Evolutionary conservation across 2,888 invertebrate genomes (phyloP).

Genomic region (Oscheius sp.): DNA sequence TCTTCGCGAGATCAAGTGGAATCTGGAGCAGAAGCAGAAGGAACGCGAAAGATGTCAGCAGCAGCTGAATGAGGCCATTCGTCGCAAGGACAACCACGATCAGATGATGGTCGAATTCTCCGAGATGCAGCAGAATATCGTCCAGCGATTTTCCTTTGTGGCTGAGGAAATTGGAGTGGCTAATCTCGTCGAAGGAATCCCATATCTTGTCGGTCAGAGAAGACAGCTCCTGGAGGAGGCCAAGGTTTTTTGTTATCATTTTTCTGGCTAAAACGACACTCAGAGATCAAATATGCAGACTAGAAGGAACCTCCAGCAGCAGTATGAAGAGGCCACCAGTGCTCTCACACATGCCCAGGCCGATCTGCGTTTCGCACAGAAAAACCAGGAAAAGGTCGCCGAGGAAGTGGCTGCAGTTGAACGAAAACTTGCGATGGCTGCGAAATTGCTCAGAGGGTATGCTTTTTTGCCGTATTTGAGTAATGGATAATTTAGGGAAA

Average conservation of each 20-base stretch:
- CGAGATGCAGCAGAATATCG: not conserved
- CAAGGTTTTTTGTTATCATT: not conserved
- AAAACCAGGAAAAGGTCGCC: not conserved
- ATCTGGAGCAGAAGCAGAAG: not conserved
- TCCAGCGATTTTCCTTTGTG: not conserved
- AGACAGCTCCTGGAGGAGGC: not conserved
- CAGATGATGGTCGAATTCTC: too few species aligned
- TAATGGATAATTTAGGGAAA: too few species aligned
- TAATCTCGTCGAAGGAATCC: not conserved
- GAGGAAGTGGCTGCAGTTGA: not conserved
- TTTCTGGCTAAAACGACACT: not conserved
- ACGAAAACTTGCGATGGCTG: not conserved
- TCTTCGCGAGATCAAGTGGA: conserved; percentile 7
- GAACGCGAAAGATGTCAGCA: conserved; percentile 15
- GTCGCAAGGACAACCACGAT: not conserved
- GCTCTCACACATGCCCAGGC: not conserved
- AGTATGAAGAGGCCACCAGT: not conserved
- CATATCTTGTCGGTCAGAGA: not conserved
- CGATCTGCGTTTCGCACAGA: not conserved
- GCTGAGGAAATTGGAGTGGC: not conserved
- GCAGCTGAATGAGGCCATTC: not conserved
- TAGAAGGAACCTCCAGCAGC: not conserved
- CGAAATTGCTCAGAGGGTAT: not conserved
- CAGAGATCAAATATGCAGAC: not conserved
- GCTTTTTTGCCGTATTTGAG: not conserved